Base-by-base conservation (phyloP, 2,888 invertebrate species). In the Spicauda simplicius region DNA sequence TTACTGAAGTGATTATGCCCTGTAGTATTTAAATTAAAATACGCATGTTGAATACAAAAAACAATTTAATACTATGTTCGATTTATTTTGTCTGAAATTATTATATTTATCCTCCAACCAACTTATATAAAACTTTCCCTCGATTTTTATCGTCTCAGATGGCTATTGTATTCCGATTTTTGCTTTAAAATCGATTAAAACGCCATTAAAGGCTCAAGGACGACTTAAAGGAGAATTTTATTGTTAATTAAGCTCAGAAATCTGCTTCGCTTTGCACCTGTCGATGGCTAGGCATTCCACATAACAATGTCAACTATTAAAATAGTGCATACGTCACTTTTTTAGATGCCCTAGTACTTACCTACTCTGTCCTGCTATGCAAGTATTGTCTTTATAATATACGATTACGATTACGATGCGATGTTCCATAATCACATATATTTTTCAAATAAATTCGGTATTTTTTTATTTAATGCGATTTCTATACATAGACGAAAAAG, bases 171-270 rank as follows among this genome's bases (percentile, higher is more conserved):
- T 58, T 25, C 37, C 14, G 18, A 52, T 65, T 58, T 58, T 53
- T 59, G 37, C 50, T 65, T 20, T 4, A 41, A 62, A 53, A 58
- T 52, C 68, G 56, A 64, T 64, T 67, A 57, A 61, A 61, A 54
- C 30, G 53, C 54, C 57, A 64, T 58, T 64, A 68, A 70, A 54
- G 48, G 16, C 37, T 66, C 54, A 59, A 67, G 57, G 58, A 61
- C 57, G 61, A 33, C 25, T 30, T 65, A 53, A 48, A 30, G 25
- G 50, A 20, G 41, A 18, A 41, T 55, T 64, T 52, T 12, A 18
- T 57, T 54, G 68, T 73, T 76, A 77, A 77, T 73, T 76, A 72
- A 73, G 72, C 74, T 37, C 71, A 78, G 71, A 79, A 82, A 82
- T 84, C 80, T 72, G 70, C 69, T 65, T 54, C 50, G 67, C 18